Evolutionary conservation across 1,140 invertebrate genomes (phyloP), one percentile per base, ranked within the genome.

Genomic region (Magallana ariakensis): DNA sequence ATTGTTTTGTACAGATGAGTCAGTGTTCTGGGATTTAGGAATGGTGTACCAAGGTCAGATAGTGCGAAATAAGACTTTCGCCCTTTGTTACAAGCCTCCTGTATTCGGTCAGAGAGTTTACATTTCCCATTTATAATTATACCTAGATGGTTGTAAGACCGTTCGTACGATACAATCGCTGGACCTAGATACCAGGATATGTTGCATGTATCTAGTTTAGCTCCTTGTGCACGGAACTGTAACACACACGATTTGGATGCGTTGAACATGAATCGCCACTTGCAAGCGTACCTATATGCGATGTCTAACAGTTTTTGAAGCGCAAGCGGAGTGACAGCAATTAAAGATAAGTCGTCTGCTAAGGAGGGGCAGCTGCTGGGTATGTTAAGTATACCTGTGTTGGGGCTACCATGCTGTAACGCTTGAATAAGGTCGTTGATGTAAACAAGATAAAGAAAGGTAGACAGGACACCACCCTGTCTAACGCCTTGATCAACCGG

Each of bases 251-350:
- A 85, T 16, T 80, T 85, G 13, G 16, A 15, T 10, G 54, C 84
- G 57, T 85, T 85, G 33, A 85, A 85, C 19, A 8, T 46, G 22
- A 82, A 82, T 22, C 80, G n/a, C 16, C 80, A 82, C 6, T 54
- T 62, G 9, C 46, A 53, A n/a, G 85, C 81, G 53, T 82, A 82
- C 33, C 58, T 58, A 22, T 82, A 33, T 80, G 54, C 70, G 13
- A 81, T 10, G 82, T 86, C 57, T 57, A 82, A 58, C 85, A 75
- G 19, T 57, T 4, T 9, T 58, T 85, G 85, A 57, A 85, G 85
- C 15, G 55, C 46, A 10, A 57, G 19, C 57, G 70, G 54, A 10
- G 53, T 13, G 7, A 62, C 57, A 16, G 11, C 55, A 57, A 85
- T 85, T 55, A 54, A 82, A 26, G 85, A 15, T 53, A 82, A 58